Percentiles rank a stretch among this genome's conserved stretches.
Evolutionary conservation across 2,797 vertebrate genomes (phyloP).

Genomic region (Microtus obscurus): DNA sequence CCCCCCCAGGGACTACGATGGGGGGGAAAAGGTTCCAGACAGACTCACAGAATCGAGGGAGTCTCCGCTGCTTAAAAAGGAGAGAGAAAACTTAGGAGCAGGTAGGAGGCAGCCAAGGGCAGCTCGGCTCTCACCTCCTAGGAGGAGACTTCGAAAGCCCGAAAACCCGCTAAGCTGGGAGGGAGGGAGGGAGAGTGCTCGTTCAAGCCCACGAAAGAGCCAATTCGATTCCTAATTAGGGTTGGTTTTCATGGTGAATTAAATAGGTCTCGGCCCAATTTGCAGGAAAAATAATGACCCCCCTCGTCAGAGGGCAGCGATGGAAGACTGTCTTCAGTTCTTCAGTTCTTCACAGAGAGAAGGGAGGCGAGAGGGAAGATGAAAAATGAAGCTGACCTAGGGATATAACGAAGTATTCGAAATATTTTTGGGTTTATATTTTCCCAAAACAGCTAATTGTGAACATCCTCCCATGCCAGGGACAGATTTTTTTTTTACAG

Average conservation of each 20-base stretch:
- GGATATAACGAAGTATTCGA: neutral
- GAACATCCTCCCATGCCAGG: neutral
- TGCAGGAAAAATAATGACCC: neutral
- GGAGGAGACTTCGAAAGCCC: neutral
- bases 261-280: constrained; percentile 42
- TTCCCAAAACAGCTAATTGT: neutral
- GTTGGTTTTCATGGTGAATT: constrained; percentile 69
- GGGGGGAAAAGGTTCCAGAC: neutral
- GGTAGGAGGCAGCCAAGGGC: neutral
- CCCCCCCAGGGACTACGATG: neutral
- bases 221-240: constrained; percentile 56
- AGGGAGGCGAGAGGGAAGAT: neutral
- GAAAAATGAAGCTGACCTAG: constrained; percentile 6
- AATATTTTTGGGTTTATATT: constrained; percentile 6
- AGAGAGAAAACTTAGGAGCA: neutral
- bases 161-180: neutral
- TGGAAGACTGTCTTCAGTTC: no score
- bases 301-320: rapidly evolving
- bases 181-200: rapidly evolving
- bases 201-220: neutral
- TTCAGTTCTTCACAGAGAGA: no score
- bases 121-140: neutral
- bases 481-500: neutral
- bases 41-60: constrained; percentile 35
- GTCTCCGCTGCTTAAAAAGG: neutral